Percentiles rank a stretch among this genome's conserved stretches.
Evolutionary conservation across 2,113 vertebrate genomes (phyloP).

Genomic region (Pongo pygmaeus): DNA sequence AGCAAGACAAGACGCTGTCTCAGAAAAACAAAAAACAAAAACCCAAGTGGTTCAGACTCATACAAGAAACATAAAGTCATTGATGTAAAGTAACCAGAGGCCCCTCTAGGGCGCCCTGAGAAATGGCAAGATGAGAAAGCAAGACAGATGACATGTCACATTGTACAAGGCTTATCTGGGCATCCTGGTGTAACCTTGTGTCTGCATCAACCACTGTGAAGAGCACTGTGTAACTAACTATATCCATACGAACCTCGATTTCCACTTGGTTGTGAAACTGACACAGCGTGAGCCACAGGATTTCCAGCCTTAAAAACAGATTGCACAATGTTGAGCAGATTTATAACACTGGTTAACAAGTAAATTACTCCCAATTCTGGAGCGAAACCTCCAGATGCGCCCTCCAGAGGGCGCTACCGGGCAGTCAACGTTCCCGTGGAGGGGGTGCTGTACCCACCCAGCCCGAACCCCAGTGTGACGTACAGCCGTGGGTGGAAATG

Average conservation of each 20-base stretch:
- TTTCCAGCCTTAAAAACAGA: slow-evolving; percentile 89
- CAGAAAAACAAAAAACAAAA: no score
- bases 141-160: not conserved
- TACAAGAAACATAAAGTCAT: not conserved
- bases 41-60: not conserved
- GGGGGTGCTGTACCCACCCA: not conserved
- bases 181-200: fast-evolving
- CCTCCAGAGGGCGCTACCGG: not conserved
- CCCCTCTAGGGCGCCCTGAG: no score
- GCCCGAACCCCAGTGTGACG: not conserved
- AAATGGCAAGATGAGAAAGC: not conserved
- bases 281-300: slow-evolving; percentile 97
- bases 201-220: not conserved
- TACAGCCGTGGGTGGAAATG: fast-evolving
- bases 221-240: not conserved
- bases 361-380: not conserved
- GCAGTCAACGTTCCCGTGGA: not conserved
- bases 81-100: not conserved
- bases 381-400: fast-evolving
- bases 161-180: not conserved
- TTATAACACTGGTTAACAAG: not conserved
- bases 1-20: no score
- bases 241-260: slow-evolving; percentile 90
- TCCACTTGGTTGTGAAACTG: slow-evolving; percentile 96
- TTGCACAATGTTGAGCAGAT: not conserved